Percentiles rank a stretch among this genome's conserved stretches.
These are phyloP conservation scores for Typhlichthys eigenmanni DNA, from an alignment of 2,797 vertebrate genomes.

Conservation along the genomic window DNA sequence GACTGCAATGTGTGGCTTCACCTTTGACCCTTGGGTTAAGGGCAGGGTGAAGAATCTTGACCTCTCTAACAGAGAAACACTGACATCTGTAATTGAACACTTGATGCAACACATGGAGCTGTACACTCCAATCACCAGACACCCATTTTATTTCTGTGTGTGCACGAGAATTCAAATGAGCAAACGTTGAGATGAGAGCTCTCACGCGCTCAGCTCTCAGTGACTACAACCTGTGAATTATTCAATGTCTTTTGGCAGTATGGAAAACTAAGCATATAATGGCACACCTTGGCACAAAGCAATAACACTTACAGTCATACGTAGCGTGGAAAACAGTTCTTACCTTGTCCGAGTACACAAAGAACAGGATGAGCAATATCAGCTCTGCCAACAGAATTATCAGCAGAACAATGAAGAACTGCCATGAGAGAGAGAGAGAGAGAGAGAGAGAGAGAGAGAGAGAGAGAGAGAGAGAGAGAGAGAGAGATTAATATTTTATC, in stretches of 20 bases:
- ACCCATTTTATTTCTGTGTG: slow-evolving; percentile 33
- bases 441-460: neutral
- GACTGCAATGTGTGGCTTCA: slow-evolving; percentile 50
- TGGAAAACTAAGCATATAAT: neutral
- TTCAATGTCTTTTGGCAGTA: neutral
- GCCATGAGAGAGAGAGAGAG: slow-evolving; percentile 57
- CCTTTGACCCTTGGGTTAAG: slow-evolving; percentile 57
- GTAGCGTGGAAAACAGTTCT: slow-evolving; percentile 41
- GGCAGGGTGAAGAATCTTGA: slow-evolving; percentile 49
- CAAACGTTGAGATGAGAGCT: no score
- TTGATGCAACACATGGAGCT: slow-evolving; percentile 11
- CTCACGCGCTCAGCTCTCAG: no score
- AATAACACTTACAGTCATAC: neutral
- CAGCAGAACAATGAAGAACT: slow-evolving; percentile 98
- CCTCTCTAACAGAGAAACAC: slow-evolving; percentile 25
- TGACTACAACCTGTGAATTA: neutral
- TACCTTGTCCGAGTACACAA: slow-evolving; percentile 98
- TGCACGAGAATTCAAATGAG: neutral
- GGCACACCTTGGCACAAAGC: no score
- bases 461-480: slow-evolving; percentile 3
- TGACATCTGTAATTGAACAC: slow-evolving; percentile 26
- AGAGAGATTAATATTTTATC: slow-evolving; percentile 13
- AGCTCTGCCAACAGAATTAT: slow-evolving; percentile 93
- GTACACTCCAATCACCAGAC: slow-evolving; percentile 18
- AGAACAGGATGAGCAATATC: slow-evolving; percentile 95